These are phyloP conservation scores for Myodes glareolus DNA, from an alignment of 2,113 vertebrate species.

Conservation along the genomic window DNA sequence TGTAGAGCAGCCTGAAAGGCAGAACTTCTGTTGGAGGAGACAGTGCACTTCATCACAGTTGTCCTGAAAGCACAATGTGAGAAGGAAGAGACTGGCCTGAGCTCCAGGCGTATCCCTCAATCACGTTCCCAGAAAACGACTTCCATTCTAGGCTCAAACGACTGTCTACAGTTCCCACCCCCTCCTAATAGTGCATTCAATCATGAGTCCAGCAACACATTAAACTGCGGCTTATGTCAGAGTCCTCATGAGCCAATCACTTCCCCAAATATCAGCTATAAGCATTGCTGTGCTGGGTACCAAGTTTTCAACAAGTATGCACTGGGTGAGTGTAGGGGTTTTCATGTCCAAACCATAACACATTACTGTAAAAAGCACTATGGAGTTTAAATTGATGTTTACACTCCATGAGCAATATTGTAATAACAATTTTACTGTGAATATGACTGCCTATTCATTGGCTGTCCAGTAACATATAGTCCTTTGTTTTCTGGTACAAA, in stretches of 20 bases:
- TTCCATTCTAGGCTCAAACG: not conserved
- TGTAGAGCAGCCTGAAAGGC: not conserved
- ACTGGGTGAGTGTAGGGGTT: accelerated
- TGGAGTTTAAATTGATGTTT: not conserved
- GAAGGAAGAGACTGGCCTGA: not conserved
- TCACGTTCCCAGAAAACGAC: not conserved
- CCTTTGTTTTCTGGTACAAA: slow-evolving; percentile 44
- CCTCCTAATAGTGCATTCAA: not conserved
- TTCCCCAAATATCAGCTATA: not conserved
- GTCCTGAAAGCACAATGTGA: not conserved
- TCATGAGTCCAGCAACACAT: not conserved
- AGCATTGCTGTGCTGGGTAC: not conserved
- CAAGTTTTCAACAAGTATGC: not conserved
- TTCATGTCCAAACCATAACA: not conserved
- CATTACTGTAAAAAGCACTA: not conserved
- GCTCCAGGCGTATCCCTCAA: too few relatives aligned
- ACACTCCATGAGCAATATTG: not conserved
- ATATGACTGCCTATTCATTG: not conserved
- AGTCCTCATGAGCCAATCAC: not conserved
- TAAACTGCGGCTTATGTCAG: not conserved
- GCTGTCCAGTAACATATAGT: not conserved
- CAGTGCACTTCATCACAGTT: not conserved
- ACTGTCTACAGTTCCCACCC: not conserved
- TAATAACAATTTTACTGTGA: slow-evolving; percentile 22
- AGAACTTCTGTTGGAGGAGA: not conserved